Conservation (phyloP, 2,113 vertebrate species). For the Hemicordylus capensis region DNA sequence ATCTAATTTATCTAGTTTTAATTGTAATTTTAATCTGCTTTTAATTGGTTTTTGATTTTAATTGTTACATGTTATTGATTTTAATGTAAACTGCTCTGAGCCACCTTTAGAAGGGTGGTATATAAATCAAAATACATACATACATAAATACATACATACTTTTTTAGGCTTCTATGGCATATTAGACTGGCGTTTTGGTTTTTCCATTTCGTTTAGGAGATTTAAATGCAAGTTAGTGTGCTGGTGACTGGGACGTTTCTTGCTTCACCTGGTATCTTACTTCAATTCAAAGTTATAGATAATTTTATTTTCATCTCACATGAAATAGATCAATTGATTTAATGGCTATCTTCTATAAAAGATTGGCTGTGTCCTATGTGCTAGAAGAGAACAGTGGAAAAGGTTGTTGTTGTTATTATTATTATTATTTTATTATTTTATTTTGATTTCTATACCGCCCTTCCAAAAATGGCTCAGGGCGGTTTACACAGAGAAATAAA, state of each 20-base stretch:
- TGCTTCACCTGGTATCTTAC: neutral
- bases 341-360: neutral
- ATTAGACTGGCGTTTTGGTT: neutral
- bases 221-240: neutral
- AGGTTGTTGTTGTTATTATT: too few species aligned
- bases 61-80: too few species aligned
- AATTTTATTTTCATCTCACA: neutral
- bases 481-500: too few species aligned
- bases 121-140: too few species aligned
- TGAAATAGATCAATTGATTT: neutral
- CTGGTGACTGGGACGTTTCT: neutral
- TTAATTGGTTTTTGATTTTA: too few species aligned
- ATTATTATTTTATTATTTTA: too few species aligned
- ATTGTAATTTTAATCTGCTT: too few species aligned
- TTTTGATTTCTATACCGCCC: too few species aligned
- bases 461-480: too few species aligned
- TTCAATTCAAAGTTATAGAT: neutral
- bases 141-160: neutral
- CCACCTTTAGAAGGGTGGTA: too few species aligned
- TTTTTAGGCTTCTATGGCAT: neutral
- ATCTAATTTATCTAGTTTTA: too few species aligned
- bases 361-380: neutral
- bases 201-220: neutral
- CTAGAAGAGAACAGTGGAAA: neutral
- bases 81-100: too few species aligned